A percentile compares a stretch with the other conserved stretches of the same genome.
phyloP scores from a whole-genome alignment of 2,888 invertebrate species.

The Diadegma fenestrale region DNA sequence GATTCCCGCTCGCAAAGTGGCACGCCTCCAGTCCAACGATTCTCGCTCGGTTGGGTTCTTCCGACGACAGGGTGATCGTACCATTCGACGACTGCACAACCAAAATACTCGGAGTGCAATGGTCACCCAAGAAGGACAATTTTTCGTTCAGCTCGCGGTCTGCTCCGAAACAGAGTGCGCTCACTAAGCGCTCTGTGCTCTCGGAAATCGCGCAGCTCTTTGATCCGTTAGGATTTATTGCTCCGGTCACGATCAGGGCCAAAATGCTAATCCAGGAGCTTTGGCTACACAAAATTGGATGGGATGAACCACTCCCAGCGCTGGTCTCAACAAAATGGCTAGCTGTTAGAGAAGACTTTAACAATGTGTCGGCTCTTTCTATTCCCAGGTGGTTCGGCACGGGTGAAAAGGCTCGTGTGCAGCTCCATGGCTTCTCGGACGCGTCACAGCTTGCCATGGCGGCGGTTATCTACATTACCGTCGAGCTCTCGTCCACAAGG shows the following conservation, averaged over 20 bases:
- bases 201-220: constrained; percentile 21
- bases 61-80: constrained; percentile 7
- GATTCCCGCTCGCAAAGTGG: constrained; percentile 10
- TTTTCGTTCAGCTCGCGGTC: background rate
- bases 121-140: constrained; percentile 8
- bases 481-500: background rate
- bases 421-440: constrained; percentile 71
- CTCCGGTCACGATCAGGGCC: constrained; percentile 18
- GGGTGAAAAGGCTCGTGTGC: background rate
- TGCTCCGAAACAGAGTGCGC: background rate
- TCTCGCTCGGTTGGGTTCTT: background rate
- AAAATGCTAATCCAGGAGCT: constrained; percentile 24
- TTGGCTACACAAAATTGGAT: constrained; percentile 8
- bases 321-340: background rate
- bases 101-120: constrained; percentile 9
- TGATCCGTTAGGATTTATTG: constrained; percentile 20
- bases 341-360: background rate
- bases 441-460: constrained; percentile 69
- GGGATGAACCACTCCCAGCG: background rate
- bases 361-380: background rate
- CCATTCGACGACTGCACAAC: constrained; percentile 5
- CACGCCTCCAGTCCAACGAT: background rate
- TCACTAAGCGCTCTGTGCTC: constrained; percentile 31
- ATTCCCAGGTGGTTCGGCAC: constrained; percentile 57
- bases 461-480: constrained; percentile 67